Conservation (phyloP, 1,140 invertebrate genomes). For the Araneus ventricosus region DNA sequence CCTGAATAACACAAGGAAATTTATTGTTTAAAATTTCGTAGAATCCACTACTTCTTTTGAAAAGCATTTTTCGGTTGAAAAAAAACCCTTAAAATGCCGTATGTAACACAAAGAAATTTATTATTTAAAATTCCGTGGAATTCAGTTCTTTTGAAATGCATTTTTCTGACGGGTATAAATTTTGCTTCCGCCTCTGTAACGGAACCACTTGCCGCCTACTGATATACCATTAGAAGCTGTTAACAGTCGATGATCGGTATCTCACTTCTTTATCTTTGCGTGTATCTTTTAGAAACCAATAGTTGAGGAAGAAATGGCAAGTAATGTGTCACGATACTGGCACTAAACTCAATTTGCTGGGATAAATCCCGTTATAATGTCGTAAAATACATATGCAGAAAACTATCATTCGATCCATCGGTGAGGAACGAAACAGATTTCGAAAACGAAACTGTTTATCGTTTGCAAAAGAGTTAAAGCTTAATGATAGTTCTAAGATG, state of each 20-base stretch:
- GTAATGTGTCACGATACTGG: neutral
- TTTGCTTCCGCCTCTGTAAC: neutral
- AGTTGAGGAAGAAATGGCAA: neutral
- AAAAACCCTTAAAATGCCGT: no score
- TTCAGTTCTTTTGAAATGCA: neutral
- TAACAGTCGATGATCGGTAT: neutral
- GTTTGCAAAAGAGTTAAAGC: conserved; percentile 12
- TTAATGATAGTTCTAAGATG: neutral
- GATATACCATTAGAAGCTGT: neutral
- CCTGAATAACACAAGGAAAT: no score
- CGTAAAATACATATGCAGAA: neutral
- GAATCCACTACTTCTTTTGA: no score
- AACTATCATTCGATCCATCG: conserved; percentile 2
- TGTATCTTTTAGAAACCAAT: neutral
- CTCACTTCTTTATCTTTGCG: neutral
- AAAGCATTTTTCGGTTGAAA: no score
- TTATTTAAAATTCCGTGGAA: neutral
- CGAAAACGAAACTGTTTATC: conserved; percentile 28
- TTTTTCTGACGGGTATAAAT: neutral
- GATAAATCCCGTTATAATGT: neutral
- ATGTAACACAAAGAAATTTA: neutral
- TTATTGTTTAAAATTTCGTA: no score
- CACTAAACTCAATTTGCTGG: neutral
- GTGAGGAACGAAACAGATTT: conserved; percentile 17
- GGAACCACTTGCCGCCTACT: neutral